phyloP scores from a whole-genome alignment of 2,113 vertebrate genomes.

The Platycercus adscitus region DNA sequence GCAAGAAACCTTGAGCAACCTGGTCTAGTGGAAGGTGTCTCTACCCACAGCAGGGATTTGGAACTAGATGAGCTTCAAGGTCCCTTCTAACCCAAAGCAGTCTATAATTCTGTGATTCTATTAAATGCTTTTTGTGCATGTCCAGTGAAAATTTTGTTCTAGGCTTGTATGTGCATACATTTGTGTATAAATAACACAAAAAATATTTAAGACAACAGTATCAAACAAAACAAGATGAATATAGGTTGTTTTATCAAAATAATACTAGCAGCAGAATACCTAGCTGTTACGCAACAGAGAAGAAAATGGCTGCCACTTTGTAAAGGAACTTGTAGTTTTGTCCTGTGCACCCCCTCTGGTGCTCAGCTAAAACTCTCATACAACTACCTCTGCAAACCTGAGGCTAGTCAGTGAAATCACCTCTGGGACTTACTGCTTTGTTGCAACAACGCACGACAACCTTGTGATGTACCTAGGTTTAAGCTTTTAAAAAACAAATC shows the following conservation, averaged over 20 bases:
- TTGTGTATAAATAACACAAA: background rate
- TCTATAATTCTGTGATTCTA: background rate
- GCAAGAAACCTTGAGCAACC: background rate
- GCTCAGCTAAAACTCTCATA: background rate
- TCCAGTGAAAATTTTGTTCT: background rate
- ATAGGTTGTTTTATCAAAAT: background rate
- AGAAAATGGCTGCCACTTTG: background rate
- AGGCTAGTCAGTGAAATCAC: background rate
- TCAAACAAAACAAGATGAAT: background rate
- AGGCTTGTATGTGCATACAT: background rate
- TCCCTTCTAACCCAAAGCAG: background rate
- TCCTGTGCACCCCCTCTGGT: background rate
- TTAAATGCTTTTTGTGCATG: background rate
- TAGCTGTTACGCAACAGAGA: background rate
- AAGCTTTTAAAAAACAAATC: background rate
- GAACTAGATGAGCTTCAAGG: background rate
- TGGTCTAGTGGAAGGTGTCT: background rate
- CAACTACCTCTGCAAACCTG: background rate
- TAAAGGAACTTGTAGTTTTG: background rate
- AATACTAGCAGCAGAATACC: background rate
- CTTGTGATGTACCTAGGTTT: too few species aligned
- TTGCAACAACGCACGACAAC: background rate
- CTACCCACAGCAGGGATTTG: background rate
- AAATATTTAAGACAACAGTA: background rate
- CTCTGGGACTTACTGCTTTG: background rate